A percentile compares a stretch with the other conserved stretches of the same genome.
phyloP scores from a whole-genome alignment of 1,140 invertebrate genomes.

The Halesus radiatus region DNA sequence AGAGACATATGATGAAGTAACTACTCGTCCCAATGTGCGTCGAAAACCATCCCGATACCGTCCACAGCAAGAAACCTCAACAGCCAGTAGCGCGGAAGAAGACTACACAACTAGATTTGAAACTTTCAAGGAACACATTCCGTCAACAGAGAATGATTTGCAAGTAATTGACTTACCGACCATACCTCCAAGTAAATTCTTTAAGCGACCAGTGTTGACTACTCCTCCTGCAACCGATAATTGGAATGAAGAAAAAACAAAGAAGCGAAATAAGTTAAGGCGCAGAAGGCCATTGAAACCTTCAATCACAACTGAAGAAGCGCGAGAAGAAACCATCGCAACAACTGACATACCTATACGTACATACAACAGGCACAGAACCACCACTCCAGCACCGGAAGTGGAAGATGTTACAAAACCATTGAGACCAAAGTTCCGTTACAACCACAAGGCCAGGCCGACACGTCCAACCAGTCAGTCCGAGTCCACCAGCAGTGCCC shows the following conservation, averaged over 20 bases:
- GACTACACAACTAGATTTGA: conserved; percentile 63
- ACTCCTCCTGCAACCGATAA: conserved; percentile 58
- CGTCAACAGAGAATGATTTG: conserved; percentile 59
- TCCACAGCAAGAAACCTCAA: conserved; percentile 45
- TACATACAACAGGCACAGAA: conserved; percentile 48
- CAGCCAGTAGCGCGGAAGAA: conserved; percentile 40
- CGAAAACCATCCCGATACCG: conserved; percentile 52
- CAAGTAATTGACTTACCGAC: conserved; percentile 61
- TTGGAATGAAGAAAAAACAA: conserved; percentile 63
- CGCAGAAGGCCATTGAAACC: conserved; percentile 62
- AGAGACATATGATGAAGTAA: conserved; percentile 46
- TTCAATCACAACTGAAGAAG: conserved; percentile 46
- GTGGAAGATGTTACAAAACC: conserved; percentile 62
- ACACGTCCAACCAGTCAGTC: conserved; percentile 65
- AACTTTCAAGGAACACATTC: conserved; percentile 60
- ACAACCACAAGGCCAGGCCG: conserved; percentile 59
- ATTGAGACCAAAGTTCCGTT: conserved; percentile 63
- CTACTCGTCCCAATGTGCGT: conserved; percentile 35
- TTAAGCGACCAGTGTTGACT: conserved; percentile 61
- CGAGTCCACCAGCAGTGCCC: conserved; percentile 67
- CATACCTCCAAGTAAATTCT: conserved; percentile 66
- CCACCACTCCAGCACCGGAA: conserved; percentile 54
- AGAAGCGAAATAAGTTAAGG: conserved; percentile 66
- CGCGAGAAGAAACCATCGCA: not conserved
- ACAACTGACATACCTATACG: conserved; percentile 39